phyloP scores from a whole-genome alignment of 2,113 vertebrate species.

The Cygnus buccinator region DNA sequence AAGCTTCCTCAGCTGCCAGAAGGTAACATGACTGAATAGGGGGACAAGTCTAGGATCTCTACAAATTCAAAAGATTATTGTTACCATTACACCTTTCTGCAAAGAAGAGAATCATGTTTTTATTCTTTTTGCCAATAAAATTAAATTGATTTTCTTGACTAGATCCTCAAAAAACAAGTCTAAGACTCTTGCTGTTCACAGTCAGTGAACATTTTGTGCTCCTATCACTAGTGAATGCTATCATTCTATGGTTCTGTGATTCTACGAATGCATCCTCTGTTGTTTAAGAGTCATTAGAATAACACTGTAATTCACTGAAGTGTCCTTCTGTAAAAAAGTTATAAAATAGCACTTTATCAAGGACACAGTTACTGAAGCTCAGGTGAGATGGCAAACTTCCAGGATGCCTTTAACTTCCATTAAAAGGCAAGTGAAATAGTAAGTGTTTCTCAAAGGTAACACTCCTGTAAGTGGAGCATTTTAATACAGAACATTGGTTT shows the following conservation, averaged over 20 bases:
- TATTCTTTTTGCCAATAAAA: background rate
- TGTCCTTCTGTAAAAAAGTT: background rate
- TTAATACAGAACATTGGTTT: background rate
- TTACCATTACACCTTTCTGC: background rate
- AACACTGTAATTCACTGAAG: constrained; percentile 8
- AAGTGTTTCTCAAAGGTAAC: background rate
- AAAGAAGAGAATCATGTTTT: background rate
- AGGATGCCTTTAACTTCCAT: background rate
- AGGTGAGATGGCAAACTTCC: constrained; percentile 12
- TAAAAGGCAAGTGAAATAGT: background rate
- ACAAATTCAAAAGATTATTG: background rate
- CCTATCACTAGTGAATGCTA: background rate
- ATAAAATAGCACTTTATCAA: constrained; percentile 10
- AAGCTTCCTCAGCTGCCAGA: background rate
- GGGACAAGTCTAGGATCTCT: background rate
- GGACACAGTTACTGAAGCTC: constrained; percentile 2
- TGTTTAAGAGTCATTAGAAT: background rate
- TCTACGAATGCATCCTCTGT: background rate
- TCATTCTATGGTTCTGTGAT: too few relatives aligned
- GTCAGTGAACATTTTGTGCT: background rate
- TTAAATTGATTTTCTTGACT: background rate
- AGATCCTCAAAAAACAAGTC: background rate
- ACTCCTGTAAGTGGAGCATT: background rate
- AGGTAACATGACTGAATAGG: background rate
- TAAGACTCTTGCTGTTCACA: background rate